phyloP scores from a whole-genome alignment of 2,797 vertebrate genomes.

The Champsocephalus esox region DNA sequence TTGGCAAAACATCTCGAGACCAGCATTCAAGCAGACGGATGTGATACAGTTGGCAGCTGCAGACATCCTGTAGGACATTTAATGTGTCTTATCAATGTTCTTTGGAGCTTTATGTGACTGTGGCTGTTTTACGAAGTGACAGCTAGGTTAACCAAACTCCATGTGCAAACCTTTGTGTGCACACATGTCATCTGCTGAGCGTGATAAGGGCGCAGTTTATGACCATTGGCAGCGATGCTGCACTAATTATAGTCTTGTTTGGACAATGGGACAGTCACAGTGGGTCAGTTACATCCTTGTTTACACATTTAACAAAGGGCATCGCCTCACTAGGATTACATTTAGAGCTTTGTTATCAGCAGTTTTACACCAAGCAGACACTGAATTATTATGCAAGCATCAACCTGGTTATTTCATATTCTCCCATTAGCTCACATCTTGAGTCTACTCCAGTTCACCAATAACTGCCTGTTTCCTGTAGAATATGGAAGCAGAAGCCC shows the following conservation, averaged over 20 bases:
- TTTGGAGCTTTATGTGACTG: slow-evolving; percentile 7
- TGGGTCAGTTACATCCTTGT: slow-evolving; percentile 65
- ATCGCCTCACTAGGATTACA: slow-evolving; percentile 33
- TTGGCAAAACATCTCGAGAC: slow-evolving; percentile 40
- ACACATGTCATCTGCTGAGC: slow-evolving; percentile 60
- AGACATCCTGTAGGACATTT: slow-evolving; percentile 18
- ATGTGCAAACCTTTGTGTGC: slow-evolving; percentile 41
- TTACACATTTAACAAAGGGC: slow-evolving; percentile 63
- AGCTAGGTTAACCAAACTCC: slow-evolving; percentile 51
- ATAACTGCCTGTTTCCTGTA: slow-evolving; percentile 14
- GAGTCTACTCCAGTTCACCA: slow-evolving; percentile 12
- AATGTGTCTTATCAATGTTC: slow-evolving; percentile 32
- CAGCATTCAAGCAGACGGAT: slow-evolving; percentile 47
- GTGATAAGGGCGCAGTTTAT: slow-evolving; percentile 63
- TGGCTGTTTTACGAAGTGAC: slow-evolving; percentile 49
- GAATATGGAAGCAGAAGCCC: background rate
- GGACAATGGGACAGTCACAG: slow-evolving; percentile 58
- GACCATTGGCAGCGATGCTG: slow-evolving; percentile 50
- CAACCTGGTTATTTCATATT: slow-evolving; percentile 21
- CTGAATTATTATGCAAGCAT: background rate
- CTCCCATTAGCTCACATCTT: slow-evolving; percentile 1
- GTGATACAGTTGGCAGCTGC: slow-evolving; percentile 14
- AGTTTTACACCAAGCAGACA: slow-evolving; percentile 20
- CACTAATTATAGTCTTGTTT: slow-evolving; percentile 69
- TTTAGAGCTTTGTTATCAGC: slow-evolving; percentile 15